Evolutionary conservation across 2,888 invertebrate species (phyloP), one percentile per base, ranked within the genome.

Genomic region (Chaetoderma sp.): DNA sequence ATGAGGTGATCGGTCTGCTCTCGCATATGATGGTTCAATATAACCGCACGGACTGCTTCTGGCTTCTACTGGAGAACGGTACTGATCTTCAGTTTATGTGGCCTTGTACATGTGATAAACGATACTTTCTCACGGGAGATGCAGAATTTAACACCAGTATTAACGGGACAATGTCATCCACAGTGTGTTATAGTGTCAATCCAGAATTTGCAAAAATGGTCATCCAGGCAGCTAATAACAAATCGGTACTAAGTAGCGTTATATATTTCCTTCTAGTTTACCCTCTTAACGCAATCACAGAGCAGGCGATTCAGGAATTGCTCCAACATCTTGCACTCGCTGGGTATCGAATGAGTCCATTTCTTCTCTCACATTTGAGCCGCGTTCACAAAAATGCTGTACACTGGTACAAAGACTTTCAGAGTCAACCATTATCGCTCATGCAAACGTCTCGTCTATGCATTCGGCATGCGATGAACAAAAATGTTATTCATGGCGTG

Each of bases 31-130:
- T 52, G 28, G 52, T 52, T 1, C 52, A 52, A 33, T 28, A 52
- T 23, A 52, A 52, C 16, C 28, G 32, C 27, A 25, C 52, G n/a
- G 32, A 30, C 18, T 28, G 52, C 30, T 52, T 52, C 32, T 52
- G 52, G 52, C 4, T n/a, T 2, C 32, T 52, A 2, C 16, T 52
- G 32, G 52, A 52, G 32, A 28, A 28, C 28, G 52, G 52, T 3
- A 33, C 52, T 1, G 52, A 52, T n/a, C 32, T 52, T 2, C 30
- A 23, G 32, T 28, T 32, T 28, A 52, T 52, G 10, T 52, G 52
- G 52, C 52, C 52, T 32, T 32, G 32, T 33, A 52, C 32, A n/a
- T 52, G 52, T 10, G 52, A 52, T 32, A 16, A 52, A 28, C 52
- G 52, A 16, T 52, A n/a, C 32, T 52, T 52, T 21, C 21, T 52